Conservation (phyloP, 2,797 vertebrate genomes). For the Otus scops region DNA sequence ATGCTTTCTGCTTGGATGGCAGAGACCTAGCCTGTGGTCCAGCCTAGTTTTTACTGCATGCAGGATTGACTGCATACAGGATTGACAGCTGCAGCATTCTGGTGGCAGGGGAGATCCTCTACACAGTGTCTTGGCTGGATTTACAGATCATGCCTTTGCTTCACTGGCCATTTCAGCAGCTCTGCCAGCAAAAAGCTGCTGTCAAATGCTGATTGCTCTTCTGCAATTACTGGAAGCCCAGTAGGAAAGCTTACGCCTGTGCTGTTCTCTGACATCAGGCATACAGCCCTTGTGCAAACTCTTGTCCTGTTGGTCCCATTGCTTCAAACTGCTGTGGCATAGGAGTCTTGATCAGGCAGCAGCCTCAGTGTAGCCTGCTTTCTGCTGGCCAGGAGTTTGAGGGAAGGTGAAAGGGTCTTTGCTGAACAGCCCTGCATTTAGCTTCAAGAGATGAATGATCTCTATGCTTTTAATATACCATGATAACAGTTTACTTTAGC, state of each 20-base stretch:
- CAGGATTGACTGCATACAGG: background rate
- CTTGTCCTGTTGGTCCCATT: background rate
- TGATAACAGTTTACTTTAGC: background rate
- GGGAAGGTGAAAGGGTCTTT: background rate
- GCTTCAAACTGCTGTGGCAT: background rate
- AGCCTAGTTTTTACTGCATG: background rate
- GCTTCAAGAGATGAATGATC: background rate
- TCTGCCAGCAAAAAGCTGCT: background rate
- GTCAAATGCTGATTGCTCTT: background rate
- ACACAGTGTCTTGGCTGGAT: rapidly evolving
- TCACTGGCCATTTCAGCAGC: background rate
- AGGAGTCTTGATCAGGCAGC: background rate
- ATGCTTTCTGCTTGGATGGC: background rate
- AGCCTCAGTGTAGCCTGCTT: background rate
- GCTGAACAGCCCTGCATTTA: background rate
- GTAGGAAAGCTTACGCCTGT: background rate
- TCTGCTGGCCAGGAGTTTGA: background rate
- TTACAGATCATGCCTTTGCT: background rate
- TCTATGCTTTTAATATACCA: background rate
- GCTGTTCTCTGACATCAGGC: rapidly evolving
- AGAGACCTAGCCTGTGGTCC: background rate
- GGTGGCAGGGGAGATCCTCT: background rate
- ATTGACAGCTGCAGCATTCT: background rate
- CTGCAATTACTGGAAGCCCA: background rate
- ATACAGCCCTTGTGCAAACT: background rate